A percentile compares a stretch with the other conserved stretches of the same genome.
Evolutionary conservation across 2,797 vertebrate species (phyloP).

Genomic region (Liasis olivaceus): DNA sequence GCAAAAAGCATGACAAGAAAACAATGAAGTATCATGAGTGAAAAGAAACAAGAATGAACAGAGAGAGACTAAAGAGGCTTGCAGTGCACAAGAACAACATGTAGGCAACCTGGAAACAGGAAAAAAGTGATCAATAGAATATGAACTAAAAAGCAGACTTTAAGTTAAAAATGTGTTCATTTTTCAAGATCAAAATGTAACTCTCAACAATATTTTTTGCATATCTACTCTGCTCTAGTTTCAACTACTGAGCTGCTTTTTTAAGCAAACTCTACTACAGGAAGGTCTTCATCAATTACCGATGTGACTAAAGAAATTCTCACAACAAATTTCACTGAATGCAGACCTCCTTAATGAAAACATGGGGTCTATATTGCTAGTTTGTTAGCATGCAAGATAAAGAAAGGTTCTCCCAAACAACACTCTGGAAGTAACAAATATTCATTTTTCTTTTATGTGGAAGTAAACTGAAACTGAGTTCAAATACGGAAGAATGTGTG

Average conservation of each 20-base stretch:
- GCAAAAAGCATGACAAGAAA: rapidly evolving
- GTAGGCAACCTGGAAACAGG: not conserved
- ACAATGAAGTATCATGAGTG: not conserved
- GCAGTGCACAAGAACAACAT: not conserved
- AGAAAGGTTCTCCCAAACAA: not conserved
- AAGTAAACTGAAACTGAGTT: not conserved
- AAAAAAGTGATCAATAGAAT: not conserved
- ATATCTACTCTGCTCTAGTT: not conserved
- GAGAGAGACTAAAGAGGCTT: not conserved
- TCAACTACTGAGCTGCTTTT: not conserved
- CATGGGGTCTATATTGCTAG: not conserved
- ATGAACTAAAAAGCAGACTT: too few species aligned
- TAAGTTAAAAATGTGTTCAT: not conserved
- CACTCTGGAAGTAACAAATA: not conserved
- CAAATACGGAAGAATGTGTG: not conserved
- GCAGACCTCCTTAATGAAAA: not conserved
- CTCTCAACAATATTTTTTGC: not conserved
- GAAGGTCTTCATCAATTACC: not conserved
- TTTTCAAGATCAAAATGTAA: not conserved
- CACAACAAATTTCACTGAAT: not conserved
- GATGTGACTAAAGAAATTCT: not conserved
- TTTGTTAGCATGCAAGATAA: not conserved
- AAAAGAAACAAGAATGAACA: not conserved
- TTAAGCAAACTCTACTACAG: not conserved
- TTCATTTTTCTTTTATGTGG: not conserved